These are phyloP conservation scores for Heliconius congener DNA, from an alignment of 1,140 invertebrate species.

Conservation along the genomic window DNA sequence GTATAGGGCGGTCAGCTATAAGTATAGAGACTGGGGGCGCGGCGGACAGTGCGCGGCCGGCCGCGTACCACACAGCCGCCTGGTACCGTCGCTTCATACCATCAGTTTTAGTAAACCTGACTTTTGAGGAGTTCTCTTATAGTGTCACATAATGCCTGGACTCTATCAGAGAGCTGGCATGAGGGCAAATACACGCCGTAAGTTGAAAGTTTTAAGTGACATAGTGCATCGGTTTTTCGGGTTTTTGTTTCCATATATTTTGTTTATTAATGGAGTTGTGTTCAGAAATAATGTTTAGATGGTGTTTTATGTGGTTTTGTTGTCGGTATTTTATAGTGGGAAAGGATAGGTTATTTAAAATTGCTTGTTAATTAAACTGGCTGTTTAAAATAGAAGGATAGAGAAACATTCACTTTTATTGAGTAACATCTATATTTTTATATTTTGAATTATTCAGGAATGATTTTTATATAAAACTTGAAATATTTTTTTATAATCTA, in stretches of 20 bases:
- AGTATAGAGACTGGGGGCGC: slow-evolving; percentile 57
- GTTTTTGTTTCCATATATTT: background rate
- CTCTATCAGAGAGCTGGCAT: slow-evolving; percentile 62
- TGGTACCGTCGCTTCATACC: slow-evolving; percentile 49
- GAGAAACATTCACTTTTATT: too few species aligned
- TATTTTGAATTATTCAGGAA: too few species aligned
- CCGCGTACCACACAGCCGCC: slow-evolving; percentile 68
- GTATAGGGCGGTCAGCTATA: slow-evolving; percentile 69
- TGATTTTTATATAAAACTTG: too few species aligned
- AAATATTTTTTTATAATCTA: background rate
- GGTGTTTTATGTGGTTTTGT: too few species aligned
- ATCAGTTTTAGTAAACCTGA: slow-evolving; percentile 54
- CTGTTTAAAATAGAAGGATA: too few species aligned
- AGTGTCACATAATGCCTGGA: slow-evolving; percentile 54
- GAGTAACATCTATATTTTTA: too few species aligned
- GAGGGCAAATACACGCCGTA: slow-evolving; percentile 59
- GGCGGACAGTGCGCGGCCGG: slow-evolving; percentile 72
- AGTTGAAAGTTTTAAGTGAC: slow-evolving; percentile 40
- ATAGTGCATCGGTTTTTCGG: background rate
- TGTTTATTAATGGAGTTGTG: background rate
- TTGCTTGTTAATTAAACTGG: too few species aligned
- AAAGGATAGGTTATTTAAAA: too few species aligned
- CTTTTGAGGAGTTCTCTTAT: slow-evolving; percentile 35
- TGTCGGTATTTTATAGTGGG: too few species aligned
- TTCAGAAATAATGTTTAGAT: background rate